Evolutionary conservation across 2,797 vertebrate species (phyloP).

Genomic region (Hybognathus amarus): DNA sequence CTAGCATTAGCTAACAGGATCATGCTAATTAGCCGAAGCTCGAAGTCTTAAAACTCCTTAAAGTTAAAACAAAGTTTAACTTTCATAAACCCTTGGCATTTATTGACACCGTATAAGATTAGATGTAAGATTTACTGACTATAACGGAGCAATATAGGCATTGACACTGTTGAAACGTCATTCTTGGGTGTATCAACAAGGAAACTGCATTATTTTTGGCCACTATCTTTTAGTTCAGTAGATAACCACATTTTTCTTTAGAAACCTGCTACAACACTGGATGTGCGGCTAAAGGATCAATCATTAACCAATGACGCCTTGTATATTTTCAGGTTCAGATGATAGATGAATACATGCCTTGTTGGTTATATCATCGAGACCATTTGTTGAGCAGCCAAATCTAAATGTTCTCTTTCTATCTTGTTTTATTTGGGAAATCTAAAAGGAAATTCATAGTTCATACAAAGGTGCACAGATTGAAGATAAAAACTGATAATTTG

Average conservation of each 20-base stretch:
- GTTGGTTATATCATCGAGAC: background rate
- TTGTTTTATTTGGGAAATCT: background rate
- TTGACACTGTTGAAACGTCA: background rate
- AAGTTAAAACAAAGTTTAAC: background rate
- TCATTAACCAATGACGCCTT: conserved; percentile 5
- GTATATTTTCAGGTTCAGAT: conserved; percentile 7
- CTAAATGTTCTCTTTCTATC: background rate
- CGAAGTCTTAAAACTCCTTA: background rate
- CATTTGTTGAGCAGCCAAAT: background rate
- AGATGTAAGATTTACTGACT: background rate
- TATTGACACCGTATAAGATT: background rate
- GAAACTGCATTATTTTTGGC: background rate
- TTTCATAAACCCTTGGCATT: background rate
- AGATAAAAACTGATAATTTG: too few relatives aligned
- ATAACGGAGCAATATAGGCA: background rate
- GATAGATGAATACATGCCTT: background rate
- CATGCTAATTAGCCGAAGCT: background rate
- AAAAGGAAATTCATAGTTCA: background rate
- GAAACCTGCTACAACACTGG: background rate
- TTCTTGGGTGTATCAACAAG: conserved; percentile 3
- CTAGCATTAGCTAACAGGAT: background rate
- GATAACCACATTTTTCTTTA: conserved; percentile 4
- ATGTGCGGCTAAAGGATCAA: background rate
- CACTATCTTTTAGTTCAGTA: conserved; percentile 3
- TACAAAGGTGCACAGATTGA: too few relatives aligned